Percentiles rank a stretch among this genome's conserved stretches.
phyloP scores from a whole-genome alignment of 1,140 invertebrate genomes.

The Tetramorium parvispinum region DNA sequence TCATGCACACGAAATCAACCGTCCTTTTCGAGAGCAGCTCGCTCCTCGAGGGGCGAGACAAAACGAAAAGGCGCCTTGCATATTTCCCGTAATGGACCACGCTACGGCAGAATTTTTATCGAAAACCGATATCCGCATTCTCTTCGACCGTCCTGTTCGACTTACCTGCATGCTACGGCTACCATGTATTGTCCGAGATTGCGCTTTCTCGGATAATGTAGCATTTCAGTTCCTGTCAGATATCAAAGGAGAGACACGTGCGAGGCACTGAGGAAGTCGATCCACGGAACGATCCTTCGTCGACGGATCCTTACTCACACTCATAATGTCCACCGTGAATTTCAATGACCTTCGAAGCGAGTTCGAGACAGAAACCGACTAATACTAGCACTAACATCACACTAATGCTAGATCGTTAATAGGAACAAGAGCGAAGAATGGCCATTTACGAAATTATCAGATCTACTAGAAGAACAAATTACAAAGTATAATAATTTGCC shows the following conservation, averaged over 20 bases:
- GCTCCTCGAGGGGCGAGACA: constrained; percentile 8
- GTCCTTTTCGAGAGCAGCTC: background rate
- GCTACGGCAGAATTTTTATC: constrained; percentile 63
- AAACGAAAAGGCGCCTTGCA: constrained; percentile 25
- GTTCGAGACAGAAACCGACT: background rate
- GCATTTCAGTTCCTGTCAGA: constrained; percentile 39
- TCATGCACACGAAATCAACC: constrained; percentile 6
- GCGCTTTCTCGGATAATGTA: constrained; percentile 57
- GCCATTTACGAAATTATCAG: background rate
- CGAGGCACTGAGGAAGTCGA: background rate
- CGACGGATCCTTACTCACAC: background rate
- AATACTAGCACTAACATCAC: too few relatives aligned
- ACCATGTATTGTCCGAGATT: constrained; percentile 41
- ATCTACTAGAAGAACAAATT: background rate
- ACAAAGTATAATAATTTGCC: background rate
- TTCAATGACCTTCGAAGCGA: constrained; percentile 13
- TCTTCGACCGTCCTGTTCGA: constrained; percentile 18
- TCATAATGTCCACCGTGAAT: constrained; percentile 32
- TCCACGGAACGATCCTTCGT: background rate
- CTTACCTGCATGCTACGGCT: constrained; percentile 33
- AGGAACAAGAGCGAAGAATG: background rate
- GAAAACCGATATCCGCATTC: constrained; percentile 67
- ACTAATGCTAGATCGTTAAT: background rate
- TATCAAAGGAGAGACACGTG: constrained; percentile 32
- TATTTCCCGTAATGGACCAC: constrained; percentile 49